Conservation (phyloP, 2,113 vertebrate species). For the Sclerurus mexicanus region DNA sequence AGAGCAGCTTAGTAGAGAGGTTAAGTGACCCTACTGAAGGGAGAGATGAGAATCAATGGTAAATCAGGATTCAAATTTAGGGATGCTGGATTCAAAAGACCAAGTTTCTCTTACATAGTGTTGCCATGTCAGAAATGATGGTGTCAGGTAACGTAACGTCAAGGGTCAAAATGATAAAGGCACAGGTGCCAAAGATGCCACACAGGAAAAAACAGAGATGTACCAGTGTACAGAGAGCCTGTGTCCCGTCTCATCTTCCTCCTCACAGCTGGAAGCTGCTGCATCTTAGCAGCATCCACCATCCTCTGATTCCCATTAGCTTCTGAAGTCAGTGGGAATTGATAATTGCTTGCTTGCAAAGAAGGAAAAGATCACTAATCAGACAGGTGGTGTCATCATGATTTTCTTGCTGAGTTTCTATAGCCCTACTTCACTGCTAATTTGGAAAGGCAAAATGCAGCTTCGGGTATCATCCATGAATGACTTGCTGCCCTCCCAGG, state of each 20-base stretch:
- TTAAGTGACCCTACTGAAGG: not conserved
- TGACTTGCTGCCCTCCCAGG: not conserved
- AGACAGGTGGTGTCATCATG: conserved; percentile 46
- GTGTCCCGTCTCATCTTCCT: not conserved
- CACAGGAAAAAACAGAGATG: not conserved
- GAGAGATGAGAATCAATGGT: not conserved
- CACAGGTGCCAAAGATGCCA: not conserved
- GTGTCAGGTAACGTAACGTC: not conserved
- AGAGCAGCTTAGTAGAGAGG: not conserved
- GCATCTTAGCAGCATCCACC: not conserved
- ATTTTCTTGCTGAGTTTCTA: conserved; percentile 13
- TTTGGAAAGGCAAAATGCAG: not conserved
- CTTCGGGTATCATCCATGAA: not conserved
- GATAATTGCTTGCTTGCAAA: conserved; percentile 22
- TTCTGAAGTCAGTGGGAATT: conserved; percentile 21
- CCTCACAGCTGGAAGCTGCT: conserved; percentile 20
- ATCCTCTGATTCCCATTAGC: not conserved
- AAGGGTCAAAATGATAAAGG: not conserved
- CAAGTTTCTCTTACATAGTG: not conserved
- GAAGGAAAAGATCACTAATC: conserved; percentile 41
- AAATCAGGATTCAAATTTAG: not conserved
- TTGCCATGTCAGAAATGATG: not conserved
- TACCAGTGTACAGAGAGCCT: accelerated
- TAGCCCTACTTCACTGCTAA: conserved; percentile 10
- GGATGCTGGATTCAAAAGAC: not conserved